Base-by-base conservation (phyloP, 1,140 invertebrate species). In the Lordiphosa collinella region DNA sequence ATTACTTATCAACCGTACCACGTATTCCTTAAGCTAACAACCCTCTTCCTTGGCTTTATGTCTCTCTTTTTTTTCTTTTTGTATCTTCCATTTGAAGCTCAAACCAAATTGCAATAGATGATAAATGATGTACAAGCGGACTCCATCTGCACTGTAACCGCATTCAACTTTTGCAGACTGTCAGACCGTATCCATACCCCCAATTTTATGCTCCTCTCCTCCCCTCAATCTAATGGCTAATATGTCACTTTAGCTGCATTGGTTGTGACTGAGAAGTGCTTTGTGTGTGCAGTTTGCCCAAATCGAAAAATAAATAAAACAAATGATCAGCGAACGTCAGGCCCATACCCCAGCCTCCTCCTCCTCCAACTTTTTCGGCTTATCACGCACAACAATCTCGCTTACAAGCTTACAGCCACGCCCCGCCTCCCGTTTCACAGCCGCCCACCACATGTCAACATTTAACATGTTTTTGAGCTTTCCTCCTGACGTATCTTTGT, bases 291-390 rank as follows among this genome's bases (percentile, higher is more conserved):
- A 69, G 56, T 51, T 58, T 55, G 44, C 38, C 56, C 72, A 84
- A 82, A 82, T 84, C 76, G 76, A 84, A 68, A 84, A 84, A 84
- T 84, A 82, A 82, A 84, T 84, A 84, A 76, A 72, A 82, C 78
- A 82, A 82, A 82, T 82, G 76, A 76, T 72, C 55, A 32, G 59
- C 47, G 48, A 55, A 47, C 44, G 53, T 49, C 41, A 50, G 49
- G 37, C 35, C 41, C 44, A 35, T 29, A 22, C 10, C 18, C 38
- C n/a, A 2, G 10, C 25, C 51, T 34, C 16, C 50, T 2, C 10
- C 10, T 13, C n/a, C 12, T 0, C 34, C 38, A 5, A 51, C 50
- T 7, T 31, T 31, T 38, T 14, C n/a, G 18, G 58, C 65, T 74
- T 74, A 70, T 78, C 73, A 78, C 73, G 73, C 58, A 78, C 56